Evolutionary conservation across 53 echinoderm and acorn worm genomes (phyloP).

Genomic region (Echinarachnius parma): DNA sequence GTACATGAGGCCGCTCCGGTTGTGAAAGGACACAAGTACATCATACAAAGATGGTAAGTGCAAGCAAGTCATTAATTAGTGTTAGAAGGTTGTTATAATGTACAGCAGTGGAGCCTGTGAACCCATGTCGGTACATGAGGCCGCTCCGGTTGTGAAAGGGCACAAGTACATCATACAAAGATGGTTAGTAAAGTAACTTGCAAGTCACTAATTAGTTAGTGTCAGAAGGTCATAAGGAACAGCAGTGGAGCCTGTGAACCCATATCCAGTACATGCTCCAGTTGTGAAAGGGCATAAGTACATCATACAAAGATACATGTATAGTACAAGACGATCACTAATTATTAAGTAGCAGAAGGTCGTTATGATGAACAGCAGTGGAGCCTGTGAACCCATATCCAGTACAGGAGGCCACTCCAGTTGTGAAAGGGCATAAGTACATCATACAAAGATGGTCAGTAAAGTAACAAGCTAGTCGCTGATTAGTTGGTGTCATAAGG

Average conservation of each 20-base stretch:
- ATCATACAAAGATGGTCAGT: constrained; percentile 94
- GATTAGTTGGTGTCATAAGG: no score
- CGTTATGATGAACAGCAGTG: constrained; percentile 58
- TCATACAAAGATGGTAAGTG: constrained; percentile 90
- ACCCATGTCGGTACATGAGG: constrained; percentile 74
- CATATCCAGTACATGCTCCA: constrained; percentile 60
- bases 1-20: constrained; percentile 76
- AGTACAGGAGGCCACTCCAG: constrained; percentile 69
- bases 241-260: constrained; percentile 67
- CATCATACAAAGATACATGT: constrained; percentile 95
- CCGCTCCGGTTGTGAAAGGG: constrained; percentile 67
- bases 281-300: constrained; percentile 83
- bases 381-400: constrained; percentile 74
- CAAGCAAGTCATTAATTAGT: no score
- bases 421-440: constrained; percentile 78
- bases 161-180: constrained; percentile 91
- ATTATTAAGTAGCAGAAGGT: no score
- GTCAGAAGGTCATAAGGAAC: no score
- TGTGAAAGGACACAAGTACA: constrained; percentile 78
- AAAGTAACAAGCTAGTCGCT: no score
- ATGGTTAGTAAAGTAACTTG: no score
- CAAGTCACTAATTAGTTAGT: no score
- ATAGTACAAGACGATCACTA: no score
- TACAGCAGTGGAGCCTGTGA: constrained; percentile 60
- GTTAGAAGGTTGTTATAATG: no score